These are phyloP conservation scores for Petaurus breviceps DNA, from an alignment of 2,113 vertebrate genomes.

Conservation along the genomic window DNA sequence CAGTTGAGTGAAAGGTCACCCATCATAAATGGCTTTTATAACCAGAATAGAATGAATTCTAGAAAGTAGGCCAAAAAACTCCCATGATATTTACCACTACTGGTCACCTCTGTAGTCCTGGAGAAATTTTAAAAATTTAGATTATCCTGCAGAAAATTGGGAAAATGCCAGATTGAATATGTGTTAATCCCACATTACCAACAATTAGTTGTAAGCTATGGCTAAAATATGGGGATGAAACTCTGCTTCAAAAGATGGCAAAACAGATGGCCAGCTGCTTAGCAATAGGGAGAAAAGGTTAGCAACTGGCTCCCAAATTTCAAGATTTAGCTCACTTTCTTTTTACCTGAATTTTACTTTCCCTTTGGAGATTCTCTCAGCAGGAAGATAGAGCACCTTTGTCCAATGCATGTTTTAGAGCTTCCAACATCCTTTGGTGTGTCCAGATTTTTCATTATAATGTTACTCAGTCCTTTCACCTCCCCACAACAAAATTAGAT, in stretches of 20 bases:
- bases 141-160: constrained; percentile 39
- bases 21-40: constrained; percentile 3
- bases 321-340: constrained; percentile 43
- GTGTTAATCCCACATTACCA: constrained; percentile 16
- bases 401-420: background rate
- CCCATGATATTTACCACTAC: constrained; percentile 28
- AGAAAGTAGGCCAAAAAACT: constrained; percentile 27
- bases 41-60: constrained; percentile 19
- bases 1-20: constrained; percentile 20
- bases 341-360: constrained; percentile 39
- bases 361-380: constrained; percentile 25
- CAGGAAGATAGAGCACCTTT: constrained; percentile 41
- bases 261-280: constrained; percentile 52
- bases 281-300: constrained; percentile 48
- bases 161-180: constrained; percentile 39
- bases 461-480: background rate
- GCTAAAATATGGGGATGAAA: constrained; percentile 62
- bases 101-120: constrained; percentile 12
- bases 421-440: background rate
- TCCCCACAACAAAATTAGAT: constrained; percentile 32
- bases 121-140: constrained; percentile 28
- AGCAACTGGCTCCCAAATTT: constrained; percentile 51
- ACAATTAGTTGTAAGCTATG: constrained; percentile 56
- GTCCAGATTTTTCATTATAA: constrained; percentile 40
- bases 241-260: constrained; percentile 62